Evolutionary conservation across 2,888 invertebrate species (phyloP).

Genomic region (Amphipyra tragopoginis): DNA sequence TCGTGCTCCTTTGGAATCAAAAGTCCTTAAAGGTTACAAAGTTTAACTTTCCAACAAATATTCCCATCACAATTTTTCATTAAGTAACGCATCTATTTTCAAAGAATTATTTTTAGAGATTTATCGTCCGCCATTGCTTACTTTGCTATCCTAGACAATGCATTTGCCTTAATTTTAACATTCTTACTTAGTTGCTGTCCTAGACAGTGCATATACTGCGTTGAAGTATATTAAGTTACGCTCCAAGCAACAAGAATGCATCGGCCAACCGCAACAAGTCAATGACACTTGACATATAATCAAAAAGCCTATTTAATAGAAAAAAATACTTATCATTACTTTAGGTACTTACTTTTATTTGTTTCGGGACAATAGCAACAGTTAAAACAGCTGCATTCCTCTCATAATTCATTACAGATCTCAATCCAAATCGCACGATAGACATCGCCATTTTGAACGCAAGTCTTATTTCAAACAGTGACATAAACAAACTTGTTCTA

Average conservation of each 20-base stretch:
- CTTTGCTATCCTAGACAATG: constrained; percentile 5
- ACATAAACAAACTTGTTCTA: constrained; percentile 49
- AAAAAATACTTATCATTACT: constrained; percentile 4
- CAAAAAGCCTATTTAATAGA: constrained; percentile 3
- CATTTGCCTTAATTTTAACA: too few species aligned
- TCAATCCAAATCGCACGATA: constrained; percentile 80
- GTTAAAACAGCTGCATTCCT: constrained; percentile 76
- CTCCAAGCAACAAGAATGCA: constrained; percentile 45
- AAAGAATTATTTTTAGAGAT: neutral
- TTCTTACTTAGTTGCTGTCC: neutral
- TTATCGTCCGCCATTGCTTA: neutral
- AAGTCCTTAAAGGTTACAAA: too few species aligned
- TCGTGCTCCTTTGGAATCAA: too few species aligned
- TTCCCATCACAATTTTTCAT: too few species aligned
- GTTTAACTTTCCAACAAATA: too few species aligned
- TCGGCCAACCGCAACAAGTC: constrained; percentile 27
- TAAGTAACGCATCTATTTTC: neutral
- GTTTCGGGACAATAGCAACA: constrained; percentile 73
- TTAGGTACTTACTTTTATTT: constrained; percentile 76
- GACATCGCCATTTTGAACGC: constrained; percentile 84
- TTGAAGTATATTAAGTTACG: constrained; percentile 33
- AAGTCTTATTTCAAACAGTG: constrained; percentile 45
- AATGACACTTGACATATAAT: constrained; percentile 36
- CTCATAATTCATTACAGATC: constrained; percentile 77
- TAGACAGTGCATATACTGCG: constrained; percentile 3